phyloP scores from a whole-genome alignment of 2,113 vertebrate species.

The Boleophthalmus pectinirostris region DNA sequence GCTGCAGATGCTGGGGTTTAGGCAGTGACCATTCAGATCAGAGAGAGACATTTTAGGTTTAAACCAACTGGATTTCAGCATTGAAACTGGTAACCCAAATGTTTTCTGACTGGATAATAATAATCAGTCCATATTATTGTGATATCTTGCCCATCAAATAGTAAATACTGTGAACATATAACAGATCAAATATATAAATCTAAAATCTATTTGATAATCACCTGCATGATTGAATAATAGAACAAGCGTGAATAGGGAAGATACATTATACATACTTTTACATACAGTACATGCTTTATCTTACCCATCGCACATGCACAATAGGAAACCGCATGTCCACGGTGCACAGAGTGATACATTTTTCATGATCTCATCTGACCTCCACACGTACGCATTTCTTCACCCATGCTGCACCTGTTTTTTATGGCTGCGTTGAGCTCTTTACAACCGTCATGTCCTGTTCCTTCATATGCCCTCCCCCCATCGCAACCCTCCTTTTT shows the following conservation, averaged over 20 bases:
- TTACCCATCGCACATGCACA: neutral
- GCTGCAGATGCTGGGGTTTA: no score
- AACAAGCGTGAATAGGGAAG: neutral
- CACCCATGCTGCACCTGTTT: neutral
- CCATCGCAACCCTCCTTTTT: neutral
- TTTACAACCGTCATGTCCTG: slow-evolving; percentile 13
- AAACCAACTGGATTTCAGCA: no score
- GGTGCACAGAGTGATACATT: slow-evolving; percentile 26
- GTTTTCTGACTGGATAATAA: no score
- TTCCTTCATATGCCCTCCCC: slow-evolving; percentile 9
- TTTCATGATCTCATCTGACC: slow-evolving; percentile 23
- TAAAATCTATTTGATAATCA: no score
- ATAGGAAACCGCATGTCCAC: neutral
- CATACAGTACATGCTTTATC: neutral
- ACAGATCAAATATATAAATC: no score
- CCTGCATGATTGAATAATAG: neutral
- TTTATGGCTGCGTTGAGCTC: neutral
- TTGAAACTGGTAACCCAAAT: no score
- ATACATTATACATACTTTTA: neutral
- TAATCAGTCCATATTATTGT: no score
- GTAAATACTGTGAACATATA: no score
- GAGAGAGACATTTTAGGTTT: no score
- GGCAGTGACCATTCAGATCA: no score
- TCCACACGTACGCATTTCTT: neutral
- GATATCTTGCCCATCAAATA: no score